Conservation (phyloP, 2,113 vertebrate genomes). For the Pteruthius melanotis region DNA sequence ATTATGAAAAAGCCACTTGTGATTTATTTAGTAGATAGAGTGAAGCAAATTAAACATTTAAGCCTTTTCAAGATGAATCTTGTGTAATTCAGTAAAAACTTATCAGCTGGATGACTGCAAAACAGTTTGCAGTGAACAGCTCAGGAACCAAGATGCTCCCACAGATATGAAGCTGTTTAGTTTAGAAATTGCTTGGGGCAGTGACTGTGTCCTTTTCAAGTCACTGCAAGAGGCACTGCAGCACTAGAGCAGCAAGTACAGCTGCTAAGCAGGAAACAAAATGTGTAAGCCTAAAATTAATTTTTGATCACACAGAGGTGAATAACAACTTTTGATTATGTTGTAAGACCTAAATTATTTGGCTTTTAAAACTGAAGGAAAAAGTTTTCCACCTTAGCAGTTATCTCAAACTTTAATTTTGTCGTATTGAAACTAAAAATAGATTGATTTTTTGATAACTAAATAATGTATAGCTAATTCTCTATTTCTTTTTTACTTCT, state of each 20-base stretch:
- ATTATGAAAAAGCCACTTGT: conserved; percentile 2
- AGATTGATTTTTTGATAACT: neutral
- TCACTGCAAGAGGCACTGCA: neutral
- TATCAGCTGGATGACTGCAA: neutral
- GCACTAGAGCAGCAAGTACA: neutral
- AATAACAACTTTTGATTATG: neutral
- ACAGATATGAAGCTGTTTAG: neutral
- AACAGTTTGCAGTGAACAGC: neutral
- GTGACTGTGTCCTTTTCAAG: neutral
- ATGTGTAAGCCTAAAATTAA: neutral
- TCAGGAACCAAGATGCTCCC: neutral
- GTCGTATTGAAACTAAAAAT: neutral
- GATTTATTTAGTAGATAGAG: conserved; percentile 41
- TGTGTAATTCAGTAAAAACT: conserved; percentile 21
- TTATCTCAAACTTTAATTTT: neutral
- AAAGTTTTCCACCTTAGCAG: neutral
- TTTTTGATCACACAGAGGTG: neutral
- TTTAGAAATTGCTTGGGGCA: neutral
- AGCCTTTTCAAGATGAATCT: conserved; percentile 2
- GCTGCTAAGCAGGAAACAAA: neutral
- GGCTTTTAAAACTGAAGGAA: neutral
- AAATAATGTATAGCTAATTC: neutral
- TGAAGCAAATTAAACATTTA: conserved; percentile 47
- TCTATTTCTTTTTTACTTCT: neutral
- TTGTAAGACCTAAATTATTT: neutral